Conservation (phyloP, 2,113 vertebrate genomes). For the Octodon degus region DNA sequence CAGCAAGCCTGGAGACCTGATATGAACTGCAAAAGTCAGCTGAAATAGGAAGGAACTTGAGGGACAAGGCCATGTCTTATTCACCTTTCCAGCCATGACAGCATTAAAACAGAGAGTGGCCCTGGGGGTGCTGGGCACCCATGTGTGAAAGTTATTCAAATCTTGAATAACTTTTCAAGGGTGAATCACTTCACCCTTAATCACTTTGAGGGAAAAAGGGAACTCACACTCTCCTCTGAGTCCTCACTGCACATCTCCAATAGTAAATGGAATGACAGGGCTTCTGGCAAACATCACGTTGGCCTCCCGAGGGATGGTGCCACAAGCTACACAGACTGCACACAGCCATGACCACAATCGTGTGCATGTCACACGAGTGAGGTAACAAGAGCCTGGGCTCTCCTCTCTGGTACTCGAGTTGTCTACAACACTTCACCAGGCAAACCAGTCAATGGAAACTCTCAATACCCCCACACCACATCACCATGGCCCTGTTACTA, state of each 20-base stretch:
- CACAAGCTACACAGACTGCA: no score
- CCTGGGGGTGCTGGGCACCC: neutral
- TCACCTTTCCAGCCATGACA: neutral
- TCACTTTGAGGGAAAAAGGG: neutral
- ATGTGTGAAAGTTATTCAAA: neutral
- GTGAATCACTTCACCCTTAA: neutral
- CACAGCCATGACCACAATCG: neutral
- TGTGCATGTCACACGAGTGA: neutral
- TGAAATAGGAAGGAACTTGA: neutral
- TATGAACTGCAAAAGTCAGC: neutral
- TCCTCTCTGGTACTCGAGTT: neutral
- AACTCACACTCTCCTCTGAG: neutral
- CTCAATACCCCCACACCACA: neutral
- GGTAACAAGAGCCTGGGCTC: neutral
- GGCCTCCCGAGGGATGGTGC: neutral
- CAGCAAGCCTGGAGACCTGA: neutral
- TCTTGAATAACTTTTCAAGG: no score
- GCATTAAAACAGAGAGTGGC: neutral
- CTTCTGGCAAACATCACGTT: neutral
- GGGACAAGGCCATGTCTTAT: neutral
- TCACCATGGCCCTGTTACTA: slow-evolving; percentile 36
- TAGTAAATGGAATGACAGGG: neutral
- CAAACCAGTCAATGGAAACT: slow-evolving; percentile 35
- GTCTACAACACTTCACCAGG: slow-evolving; percentile 32
- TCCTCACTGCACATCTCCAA: neutral